Evolutionary conservation across 2,113 vertebrate genomes (phyloP).

Genomic region (Geococcyx californianus): DNA sequence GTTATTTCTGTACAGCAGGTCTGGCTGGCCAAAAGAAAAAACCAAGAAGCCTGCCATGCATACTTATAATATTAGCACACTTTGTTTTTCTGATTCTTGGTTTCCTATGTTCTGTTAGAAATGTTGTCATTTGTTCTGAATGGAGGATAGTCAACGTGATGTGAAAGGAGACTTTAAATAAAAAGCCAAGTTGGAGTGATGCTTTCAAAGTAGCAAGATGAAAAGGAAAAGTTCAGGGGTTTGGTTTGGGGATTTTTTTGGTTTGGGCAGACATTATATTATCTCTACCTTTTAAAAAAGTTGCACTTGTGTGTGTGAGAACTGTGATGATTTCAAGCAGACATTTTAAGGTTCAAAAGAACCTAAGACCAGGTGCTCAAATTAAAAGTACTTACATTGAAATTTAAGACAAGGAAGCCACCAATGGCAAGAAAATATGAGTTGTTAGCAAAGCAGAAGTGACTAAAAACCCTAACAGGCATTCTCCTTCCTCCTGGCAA

Average conservation of each 20-base stretch:
- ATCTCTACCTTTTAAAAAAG: no score
- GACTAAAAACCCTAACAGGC: background rate
- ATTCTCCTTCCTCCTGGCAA: background rate
- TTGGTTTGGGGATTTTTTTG: background rate
- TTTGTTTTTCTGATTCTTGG: background rate
- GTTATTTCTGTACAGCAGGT: background rate
- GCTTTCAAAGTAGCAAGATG: background rate
- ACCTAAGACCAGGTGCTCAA: background rate
- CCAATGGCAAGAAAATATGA: background rate
- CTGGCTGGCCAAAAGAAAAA: background rate
- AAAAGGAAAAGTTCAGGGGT: background rate
- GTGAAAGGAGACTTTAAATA: background rate
- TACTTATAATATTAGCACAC: background rate
- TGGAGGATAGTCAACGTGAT: rapidly evolving
- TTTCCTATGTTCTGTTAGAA: background rate
- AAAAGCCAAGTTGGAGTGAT: background rate
- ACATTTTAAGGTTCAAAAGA: no score
- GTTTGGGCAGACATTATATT: no score
- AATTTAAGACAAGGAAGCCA: background rate
- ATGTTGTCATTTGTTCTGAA: background rate
- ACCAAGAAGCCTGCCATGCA: background rate
- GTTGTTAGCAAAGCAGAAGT: background rate
- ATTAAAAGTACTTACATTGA: background rate
- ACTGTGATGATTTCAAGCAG: no score
- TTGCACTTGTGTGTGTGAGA: no score